Evolutionary conservation across 2,113 vertebrate species (phyloP), one percentile per base, ranked within the genome.

Genomic region (Eulemur rufifrons): DNA sequence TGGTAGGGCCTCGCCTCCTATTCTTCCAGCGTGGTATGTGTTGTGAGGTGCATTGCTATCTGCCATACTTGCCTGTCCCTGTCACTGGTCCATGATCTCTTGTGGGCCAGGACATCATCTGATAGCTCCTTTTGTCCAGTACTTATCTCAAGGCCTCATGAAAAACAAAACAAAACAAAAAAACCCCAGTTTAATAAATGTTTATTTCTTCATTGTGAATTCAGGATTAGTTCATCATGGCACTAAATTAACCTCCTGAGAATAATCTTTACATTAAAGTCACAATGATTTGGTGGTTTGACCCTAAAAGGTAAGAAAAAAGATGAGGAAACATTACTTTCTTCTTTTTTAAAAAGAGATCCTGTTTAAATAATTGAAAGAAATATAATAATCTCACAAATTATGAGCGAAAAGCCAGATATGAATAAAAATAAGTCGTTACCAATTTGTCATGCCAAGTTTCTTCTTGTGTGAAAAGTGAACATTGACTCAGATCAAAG

Each of bases 401-500:
- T 71, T 84, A 85, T 42, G 32, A 94, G 23, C 21, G 63, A 32
- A 85, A 91, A 71, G 66, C 34, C 42, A 90, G 77, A 15, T 74
- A 25, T 56, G 45, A 82, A 91, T 74, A 89, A 56, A 86, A 94
- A 25, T 74, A 81, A 93, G 23, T 50, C 45, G 37, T 54, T 88
- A 34, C 34, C n/a, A 42, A 47, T 47, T 92, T 47, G 20, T 61
- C 45, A 34, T 11, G 7, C 29, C 25, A 59, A 25, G 37, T 87
- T 89, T 71, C 47, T 86, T 86, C n/a, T 56, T 59, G 7, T 3
- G 20, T 37, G 23, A 59, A 90, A 71, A 74, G 42, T 80, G 61
- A 95, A 39, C 45, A 83, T 20, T 37, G 76, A 88, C 34, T 91
- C 71, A 94, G 88, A 96, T 91, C 64, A 63, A 45, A 42, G 50